Percentiles rank a stretch among this genome's conserved stretches.
phyloP scores from a whole-genome alignment of 2,888 invertebrate genomes.

The Eilema depressum region DNA sequence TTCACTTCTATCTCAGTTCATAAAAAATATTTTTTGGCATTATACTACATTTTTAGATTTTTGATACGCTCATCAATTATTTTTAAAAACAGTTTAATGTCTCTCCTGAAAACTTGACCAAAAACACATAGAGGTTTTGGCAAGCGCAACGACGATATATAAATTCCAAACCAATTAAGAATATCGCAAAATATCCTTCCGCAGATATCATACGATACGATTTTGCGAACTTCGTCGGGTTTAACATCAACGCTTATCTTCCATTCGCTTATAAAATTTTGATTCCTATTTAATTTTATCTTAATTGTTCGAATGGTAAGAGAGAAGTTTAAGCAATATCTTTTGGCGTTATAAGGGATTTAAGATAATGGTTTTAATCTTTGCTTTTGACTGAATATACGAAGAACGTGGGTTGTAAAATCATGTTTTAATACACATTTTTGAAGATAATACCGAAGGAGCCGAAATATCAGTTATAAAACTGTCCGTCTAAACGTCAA shows the following conservation, averaged over 20 bases:
- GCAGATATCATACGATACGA: conserved; percentile 58
- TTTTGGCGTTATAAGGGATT: conserved; percentile 66
- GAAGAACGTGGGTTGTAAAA: conserved; percentile 21
- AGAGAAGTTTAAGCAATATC: conserved; percentile 74
- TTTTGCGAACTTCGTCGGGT: conserved; percentile 73
- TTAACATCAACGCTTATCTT: conserved; percentile 84
- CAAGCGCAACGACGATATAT: no score
- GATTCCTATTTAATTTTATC: conserved; percentile 84
- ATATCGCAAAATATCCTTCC: conserved; percentile 41
- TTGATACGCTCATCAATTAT: no score
- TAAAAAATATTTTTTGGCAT: no score
- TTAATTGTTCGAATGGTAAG: conserved; percentile 80
- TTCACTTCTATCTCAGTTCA: no score
- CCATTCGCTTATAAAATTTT: conserved; percentile 82
- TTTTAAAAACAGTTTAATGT: no score
- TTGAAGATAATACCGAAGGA: conserved; percentile 54
- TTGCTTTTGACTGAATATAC: conserved; percentile 33
- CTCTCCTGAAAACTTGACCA: no score
- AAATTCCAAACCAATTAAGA: conserved; percentile 36
- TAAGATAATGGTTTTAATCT: conserved; percentile 57
- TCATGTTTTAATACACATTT: conserved; percentile 42
- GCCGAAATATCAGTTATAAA: conserved; percentile 47
- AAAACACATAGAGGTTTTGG: no score
- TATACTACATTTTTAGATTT: no score
- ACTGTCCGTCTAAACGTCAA: conserved; percentile 53